A percentile compares a stretch with the other conserved stretches of the same genome.
These are phyloP conservation scores for Meloe dianella DNA, from an alignment of 2,888 invertebrate genomes.

Conservation along the genomic window DNA sequence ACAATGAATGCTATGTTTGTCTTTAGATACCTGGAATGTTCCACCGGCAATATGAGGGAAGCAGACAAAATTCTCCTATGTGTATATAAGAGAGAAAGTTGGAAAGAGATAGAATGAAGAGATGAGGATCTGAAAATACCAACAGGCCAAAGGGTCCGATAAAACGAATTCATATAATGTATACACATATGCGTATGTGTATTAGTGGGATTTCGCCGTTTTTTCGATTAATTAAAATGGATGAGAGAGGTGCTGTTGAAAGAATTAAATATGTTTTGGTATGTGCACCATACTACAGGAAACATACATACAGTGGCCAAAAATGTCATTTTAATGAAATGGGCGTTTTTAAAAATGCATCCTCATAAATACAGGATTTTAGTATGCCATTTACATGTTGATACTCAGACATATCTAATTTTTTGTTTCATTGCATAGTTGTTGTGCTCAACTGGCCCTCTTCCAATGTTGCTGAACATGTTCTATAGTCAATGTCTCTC, in stretches of 20 bases:
- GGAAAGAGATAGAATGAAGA: neutral
- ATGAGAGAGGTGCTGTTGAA: conserved; percentile 5
- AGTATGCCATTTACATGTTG: conserved; percentile 1
- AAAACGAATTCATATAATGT: neutral
- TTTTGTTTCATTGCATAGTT: neutral
- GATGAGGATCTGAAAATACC: neutral
- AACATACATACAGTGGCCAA: conserved; percentile 1
- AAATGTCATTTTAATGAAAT: conserved; percentile 4
- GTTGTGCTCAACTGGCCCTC: neutral
- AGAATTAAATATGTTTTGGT: conserved; percentile 7
- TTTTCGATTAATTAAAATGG: conserved; percentile 4
- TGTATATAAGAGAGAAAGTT: neutral
- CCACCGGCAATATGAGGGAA: neutral
- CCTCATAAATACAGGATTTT: neutral
- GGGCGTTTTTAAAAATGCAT: neutral
- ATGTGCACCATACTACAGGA: neutral
- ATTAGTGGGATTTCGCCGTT: neutral
- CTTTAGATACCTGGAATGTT: conserved; percentile 44
- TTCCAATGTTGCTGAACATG: neutral
- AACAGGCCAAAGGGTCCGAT: conserved; percentile 2
- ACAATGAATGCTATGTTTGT: conserved; percentile 49
- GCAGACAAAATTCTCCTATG: no score
- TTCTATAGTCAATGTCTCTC: neutral
- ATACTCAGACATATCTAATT: neutral
- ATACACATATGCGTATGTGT: neutral